Percentiles rank a stretch among this genome's conserved stretches.
Conservation (phyloP, 1,140 invertebrate genomes). For the Phymastichus coffea region DNA sequence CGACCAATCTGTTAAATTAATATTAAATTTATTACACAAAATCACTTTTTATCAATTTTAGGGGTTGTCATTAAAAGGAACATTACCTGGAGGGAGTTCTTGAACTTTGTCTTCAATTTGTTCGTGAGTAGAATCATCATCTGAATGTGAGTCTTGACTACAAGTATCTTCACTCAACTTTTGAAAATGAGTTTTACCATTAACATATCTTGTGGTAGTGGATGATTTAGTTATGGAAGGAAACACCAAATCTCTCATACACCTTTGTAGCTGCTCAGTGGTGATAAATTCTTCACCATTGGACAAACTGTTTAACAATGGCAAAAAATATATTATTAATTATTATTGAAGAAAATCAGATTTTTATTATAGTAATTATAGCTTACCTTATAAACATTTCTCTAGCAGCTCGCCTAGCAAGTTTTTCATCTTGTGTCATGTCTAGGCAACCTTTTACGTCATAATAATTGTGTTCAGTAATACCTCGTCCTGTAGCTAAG, state of each 20-base stretch:
- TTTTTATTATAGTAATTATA: slow-evolving; percentile 12
- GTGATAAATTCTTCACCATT: slow-evolving; percentile 85
- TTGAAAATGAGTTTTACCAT: slow-evolving; percentile 31
- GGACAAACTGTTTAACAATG: slow-evolving; percentile 62
- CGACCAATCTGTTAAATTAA: slow-evolving; percentile 39
- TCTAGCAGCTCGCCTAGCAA: slow-evolving; percentile 78
- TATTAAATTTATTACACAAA: slow-evolving; percentile 6
- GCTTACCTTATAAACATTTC: slow-evolving; percentile 80
- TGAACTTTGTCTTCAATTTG: slow-evolving; percentile 35
- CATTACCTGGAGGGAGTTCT: slow-evolving; percentile 36
- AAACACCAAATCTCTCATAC: slow-evolving; percentile 63
- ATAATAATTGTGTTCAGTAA: slow-evolving; percentile 76
- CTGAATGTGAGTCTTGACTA: slow-evolving; percentile 36
- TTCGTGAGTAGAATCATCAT: slow-evolving; percentile 37
- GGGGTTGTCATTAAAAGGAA: slow-evolving; percentile 13
- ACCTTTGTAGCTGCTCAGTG: slow-evolving; percentile 71
- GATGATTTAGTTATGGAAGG: slow-evolving; percentile 39
- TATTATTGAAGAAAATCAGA: slow-evolving; percentile 13
- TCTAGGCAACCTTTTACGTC: slow-evolving; percentile 81
- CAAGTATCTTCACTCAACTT: slow-evolving; percentile 35
- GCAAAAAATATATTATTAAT: not conserved
- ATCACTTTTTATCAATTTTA: slow-evolving; percentile 13
- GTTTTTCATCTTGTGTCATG: slow-evolving; percentile 81
- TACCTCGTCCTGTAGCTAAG: slow-evolving; percentile 73
- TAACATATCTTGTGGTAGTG: slow-evolving; percentile 16